A percentile compares a stretch with the other conserved stretches of the same genome.
phyloP scores from a whole-genome alignment of 2,888 invertebrate genomes.

The Phoenoteleia sp. region DNA sequence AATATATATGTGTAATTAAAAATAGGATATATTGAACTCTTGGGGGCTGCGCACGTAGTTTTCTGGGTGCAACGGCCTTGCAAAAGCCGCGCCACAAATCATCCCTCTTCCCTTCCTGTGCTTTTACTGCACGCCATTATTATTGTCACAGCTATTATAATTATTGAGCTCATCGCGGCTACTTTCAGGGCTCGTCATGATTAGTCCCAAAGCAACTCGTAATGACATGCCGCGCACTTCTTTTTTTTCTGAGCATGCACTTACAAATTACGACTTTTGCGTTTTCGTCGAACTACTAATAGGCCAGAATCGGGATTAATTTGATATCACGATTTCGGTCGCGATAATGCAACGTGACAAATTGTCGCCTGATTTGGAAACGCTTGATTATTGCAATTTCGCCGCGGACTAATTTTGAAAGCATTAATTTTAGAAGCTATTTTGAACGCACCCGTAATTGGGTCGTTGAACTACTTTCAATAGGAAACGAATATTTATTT shows the following conservation, averaged over 20 bases:
- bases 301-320: not conserved
- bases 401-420: no score
- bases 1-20: conserved; percentile 50
- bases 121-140: conserved; percentile 79
- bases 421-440: no score
- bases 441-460: no score
- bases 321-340: not conserved
- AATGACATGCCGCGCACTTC: conserved; percentile 13
- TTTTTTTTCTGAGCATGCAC: conserved; percentile 45
- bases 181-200: conserved; percentile 75
- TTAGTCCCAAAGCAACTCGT: conserved; percentile 75
- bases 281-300: not conserved
- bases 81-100: conserved; percentile 64
- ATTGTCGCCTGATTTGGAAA: no score
- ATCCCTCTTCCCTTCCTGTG: conserved; percentile 62
- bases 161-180: conserved; percentile 81
- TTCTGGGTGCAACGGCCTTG: conserved; percentile 78
- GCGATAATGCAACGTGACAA: not conserved
- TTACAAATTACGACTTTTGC: not conserved
- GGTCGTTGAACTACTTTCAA: no score
- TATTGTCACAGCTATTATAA: conserved; percentile 83
- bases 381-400: no score
- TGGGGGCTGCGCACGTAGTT: conserved; percentile 29
- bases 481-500: no score
- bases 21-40: conserved; percentile 49